A percentile compares a stretch with the other conserved stretches of the same genome.
Evolutionary conservation across 35 echinoderm and acorn worm species (phyloP).

Genomic region (Diadema setosum): DNA sequence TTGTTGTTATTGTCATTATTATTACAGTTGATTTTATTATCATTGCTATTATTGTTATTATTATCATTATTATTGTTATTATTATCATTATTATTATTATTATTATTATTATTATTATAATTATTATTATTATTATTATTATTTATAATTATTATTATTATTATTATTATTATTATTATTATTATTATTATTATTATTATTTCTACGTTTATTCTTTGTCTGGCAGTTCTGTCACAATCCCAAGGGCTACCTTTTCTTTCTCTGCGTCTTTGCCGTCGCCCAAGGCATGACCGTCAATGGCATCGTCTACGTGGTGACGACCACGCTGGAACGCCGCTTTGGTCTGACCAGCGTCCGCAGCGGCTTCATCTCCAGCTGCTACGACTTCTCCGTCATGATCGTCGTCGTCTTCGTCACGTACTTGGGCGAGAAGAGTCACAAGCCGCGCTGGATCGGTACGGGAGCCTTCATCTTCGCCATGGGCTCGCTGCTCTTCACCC

Average conservation of each 20-base stretch:
- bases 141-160: too few species aligned
- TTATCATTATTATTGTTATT: too few species aligned
- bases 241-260: slow-evolving; percentile 80
- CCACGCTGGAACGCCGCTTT: slow-evolving; percentile 79
- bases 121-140: too few species aligned
- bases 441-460: slow-evolving; percentile 70
- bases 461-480: slow-evolving; percentile 79
- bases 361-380: slow-evolving; percentile 87
- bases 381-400: slow-evolving; percentile 89
- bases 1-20: too few species aligned
- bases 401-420: slow-evolving; percentile 91
- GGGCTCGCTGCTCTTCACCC: slow-evolving; percentile 66
- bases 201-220: too few species aligned
- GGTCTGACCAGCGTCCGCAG: slow-evolving; percentile 74
- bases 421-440: slow-evolving; percentile 82
- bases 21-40: too few species aligned
- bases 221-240: slow-evolving; percentile 44
- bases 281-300: slow-evolving; percentile 96
- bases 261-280: slow-evolving; percentile 68
- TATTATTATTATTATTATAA: too few species aligned
- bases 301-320: slow-evolving; percentile 82
- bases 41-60: too few species aligned
- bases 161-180: too few species aligned
- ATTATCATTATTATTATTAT: too few species aligned
- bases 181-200: too few species aligned